These are phyloP conservation scores for Etia nguti DNA, from an alignment of 2,113 vertebrate genomes.

Conservation along the genomic window DNA sequence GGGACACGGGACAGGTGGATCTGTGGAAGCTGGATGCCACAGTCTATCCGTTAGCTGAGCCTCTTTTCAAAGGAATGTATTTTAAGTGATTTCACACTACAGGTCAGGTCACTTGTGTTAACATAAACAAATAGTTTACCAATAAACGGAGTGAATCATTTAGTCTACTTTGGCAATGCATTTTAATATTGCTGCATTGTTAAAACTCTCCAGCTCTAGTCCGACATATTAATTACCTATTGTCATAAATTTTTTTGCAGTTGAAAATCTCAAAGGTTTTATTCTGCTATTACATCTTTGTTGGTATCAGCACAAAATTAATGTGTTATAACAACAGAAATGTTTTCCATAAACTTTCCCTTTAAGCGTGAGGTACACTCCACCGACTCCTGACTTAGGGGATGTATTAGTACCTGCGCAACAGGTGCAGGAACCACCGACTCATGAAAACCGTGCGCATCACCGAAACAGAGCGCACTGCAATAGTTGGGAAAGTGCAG, in stretches of 20 bases:
- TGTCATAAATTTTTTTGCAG: not conserved
- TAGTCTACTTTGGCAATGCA: not conserved
- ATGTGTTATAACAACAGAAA: not conserved
- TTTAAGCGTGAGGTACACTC: not conserved
- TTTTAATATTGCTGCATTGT: not conserved
- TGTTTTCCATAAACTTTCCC: rapidly evolving
- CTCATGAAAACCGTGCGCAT: not conserved
- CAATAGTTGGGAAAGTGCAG: not conserved
- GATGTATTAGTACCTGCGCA: slow-evolving; percentile 6
- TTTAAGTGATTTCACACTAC: not conserved
- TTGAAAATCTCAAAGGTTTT: not conserved
- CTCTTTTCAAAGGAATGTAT: not conserved
- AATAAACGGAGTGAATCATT: not conserved
- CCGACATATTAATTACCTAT: not conserved
- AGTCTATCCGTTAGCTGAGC: not conserved
- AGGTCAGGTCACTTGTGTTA: not conserved
- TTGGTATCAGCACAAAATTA: not conserved
- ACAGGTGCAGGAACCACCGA: slow-evolving; percentile 41
- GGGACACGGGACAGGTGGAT: slow-evolving; percentile 51
- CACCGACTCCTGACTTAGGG: not conserved
- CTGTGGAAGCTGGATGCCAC: not conserved
- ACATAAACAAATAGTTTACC: not conserved
- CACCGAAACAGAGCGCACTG: not conserved
- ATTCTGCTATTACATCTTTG: not conserved
- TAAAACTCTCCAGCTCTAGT: not conserved